Conservation (phyloP, 2,797 vertebrate genomes). For the Discoglossus pictus region DNA sequence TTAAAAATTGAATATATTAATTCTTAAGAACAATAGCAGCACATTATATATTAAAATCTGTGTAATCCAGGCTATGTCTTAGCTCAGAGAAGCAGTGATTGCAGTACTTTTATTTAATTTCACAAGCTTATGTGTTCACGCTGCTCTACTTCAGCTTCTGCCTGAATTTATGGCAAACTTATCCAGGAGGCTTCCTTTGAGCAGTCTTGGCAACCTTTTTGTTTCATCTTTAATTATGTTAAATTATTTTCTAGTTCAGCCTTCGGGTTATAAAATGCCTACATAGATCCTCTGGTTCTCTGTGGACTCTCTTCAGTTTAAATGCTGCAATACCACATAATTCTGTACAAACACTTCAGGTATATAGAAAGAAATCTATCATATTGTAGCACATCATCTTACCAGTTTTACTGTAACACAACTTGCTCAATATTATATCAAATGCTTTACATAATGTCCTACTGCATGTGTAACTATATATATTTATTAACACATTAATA, state of each 20-base stretch:
- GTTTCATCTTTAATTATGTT: conserved; percentile 44
- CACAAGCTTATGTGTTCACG: conserved; percentile 23
- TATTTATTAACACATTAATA: no score
- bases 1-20: no score
- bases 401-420: no score
- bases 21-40: conserved; percentile 10
- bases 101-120: conserved; percentile 29
- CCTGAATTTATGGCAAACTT: conserved; percentile 7
- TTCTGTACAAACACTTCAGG: conserved; percentile 10
- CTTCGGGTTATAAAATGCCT: conserved; percentile 8
- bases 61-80: background rate
- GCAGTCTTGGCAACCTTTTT: conserved; percentile 38
- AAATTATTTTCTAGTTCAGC: conserved; percentile 38
- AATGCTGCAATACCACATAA: conserved; percentile 5
- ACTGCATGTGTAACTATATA: no score
- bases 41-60: conserved; percentile 8
- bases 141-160: conserved; percentile 28
- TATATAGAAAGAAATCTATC: no score
- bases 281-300: conserved; percentile 18
- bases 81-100: conserved; percentile 10
- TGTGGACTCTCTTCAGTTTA: conserved; percentile 8
- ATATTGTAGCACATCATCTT: no score
- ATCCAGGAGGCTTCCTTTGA: conserved; percentile 36
- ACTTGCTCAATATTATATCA: no score
- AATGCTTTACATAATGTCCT: no score